Evolutionary conservation across 2,113 vertebrate species (phyloP), one percentile per base, ranked within the genome.

Genomic region (Podilymbus podiceps): DNA sequence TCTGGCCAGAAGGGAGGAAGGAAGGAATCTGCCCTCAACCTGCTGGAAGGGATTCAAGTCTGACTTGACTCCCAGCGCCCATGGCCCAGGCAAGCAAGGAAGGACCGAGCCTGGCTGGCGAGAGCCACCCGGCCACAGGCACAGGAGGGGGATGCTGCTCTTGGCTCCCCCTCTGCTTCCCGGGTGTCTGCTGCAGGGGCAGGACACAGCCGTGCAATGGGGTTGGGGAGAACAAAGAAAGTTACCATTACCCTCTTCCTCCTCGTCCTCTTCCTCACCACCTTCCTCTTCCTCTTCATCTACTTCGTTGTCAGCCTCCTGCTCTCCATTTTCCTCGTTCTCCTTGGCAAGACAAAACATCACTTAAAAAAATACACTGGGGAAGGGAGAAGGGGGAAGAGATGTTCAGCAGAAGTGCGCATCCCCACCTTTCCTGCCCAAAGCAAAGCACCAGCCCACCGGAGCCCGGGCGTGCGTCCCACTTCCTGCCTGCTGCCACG

Each of bases 281-380:
- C 98, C 98, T 97, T 98, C 98, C 52, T 98, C 98, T 77, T 98
- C 98, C 55, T 98, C 98, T 93, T 98, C 98, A 1, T 98, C 98
- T 98, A 98, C 98, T 94, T 98, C 98, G 2, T 98, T 98, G 87
- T 98, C 98, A 3, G 96, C 98, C 93, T 98, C 98, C 89, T 98
- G 98, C 75, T 98, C 98, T 52, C 98, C 98, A 0, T 98, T 98
- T 97, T 98, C 98, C 97, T 98, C 98, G 33, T 98, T 98, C 97
- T 98, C 92, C 97, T 97, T 91, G 72, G 91, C 94, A 96, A 97
- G 74, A 98, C 95, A 97, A 96, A 91, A 95, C 21, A 95, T 88
- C 47, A 97, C 97, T 96, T 96, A 96, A 95, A 96, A 96, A 85
- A 82, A 91, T 17, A 73, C 85, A 89, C 84, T 14, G 15, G 47